Evolutionary conservation across 2,888 invertebrate genomes (phyloP).

Genomic region (Minunthozetes semirufus): DNA sequence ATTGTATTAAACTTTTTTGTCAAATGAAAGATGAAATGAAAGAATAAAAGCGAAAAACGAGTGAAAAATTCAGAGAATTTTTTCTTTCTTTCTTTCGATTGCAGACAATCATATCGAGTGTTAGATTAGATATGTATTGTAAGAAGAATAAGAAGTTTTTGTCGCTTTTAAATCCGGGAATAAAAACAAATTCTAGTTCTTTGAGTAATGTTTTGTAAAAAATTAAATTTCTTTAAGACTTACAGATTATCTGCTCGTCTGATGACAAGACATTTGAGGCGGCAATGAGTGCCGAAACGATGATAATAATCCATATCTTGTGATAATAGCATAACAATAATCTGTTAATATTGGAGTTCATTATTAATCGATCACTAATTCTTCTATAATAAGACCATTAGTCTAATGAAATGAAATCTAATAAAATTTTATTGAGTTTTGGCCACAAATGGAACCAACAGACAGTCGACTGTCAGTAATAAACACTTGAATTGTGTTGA

Average conservation of each 20-base stretch:
- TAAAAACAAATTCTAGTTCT: neutral
- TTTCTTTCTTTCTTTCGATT: too few species aligned
- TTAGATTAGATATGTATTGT: too few species aligned
- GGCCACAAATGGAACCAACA: neutral
- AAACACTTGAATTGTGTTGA: too few species aligned
- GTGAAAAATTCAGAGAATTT: too few species aligned
- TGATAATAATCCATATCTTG: constrained; percentile 9
- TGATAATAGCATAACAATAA: constrained; percentile 24
- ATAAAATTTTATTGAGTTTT: neutral
- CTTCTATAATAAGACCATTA: neutral
- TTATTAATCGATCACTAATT: constrained; percentile 21
- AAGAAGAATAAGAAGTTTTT: too few species aligned
- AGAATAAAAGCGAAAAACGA: too few species aligned
- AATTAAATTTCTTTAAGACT: neutral
- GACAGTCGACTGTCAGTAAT: too few species aligned
- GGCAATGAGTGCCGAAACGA: neutral
- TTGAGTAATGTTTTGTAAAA: neutral
- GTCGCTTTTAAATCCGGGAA: too few species aligned
- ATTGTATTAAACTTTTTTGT: too few species aligned
- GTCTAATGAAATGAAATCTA: neutral
- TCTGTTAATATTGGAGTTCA: constrained; percentile 16
- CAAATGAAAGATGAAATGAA: too few species aligned
- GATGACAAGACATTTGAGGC: neutral
- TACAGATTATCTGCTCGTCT: neutral
- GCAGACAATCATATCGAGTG: too few species aligned